These are phyloP conservation scores for Cataglyphis livida DNA, from an alignment of 2,888 invertebrate genomes.

Conservation along the genomic window DNA sequence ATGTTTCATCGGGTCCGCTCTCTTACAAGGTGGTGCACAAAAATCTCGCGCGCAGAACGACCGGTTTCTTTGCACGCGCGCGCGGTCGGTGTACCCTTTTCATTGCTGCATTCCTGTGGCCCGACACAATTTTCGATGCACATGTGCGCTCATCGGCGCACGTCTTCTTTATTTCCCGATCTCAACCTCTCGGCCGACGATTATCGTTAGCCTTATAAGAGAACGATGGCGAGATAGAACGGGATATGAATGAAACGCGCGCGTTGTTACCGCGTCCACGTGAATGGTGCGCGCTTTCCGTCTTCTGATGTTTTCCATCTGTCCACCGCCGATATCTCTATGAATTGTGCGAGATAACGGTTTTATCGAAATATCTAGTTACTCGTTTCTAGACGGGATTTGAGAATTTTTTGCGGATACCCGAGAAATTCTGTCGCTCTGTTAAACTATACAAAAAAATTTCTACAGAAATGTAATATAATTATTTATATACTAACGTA, in stretches of 20 bases:
- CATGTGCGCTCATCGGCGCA: slow-evolving; percentile 23
- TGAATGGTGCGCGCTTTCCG: background rate
- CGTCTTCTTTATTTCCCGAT: slow-evolving; percentile 24
- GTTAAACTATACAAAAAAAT: background rate
- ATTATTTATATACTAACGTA: background rate
- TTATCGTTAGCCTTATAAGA: slow-evolving; percentile 33
- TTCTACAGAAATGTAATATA: background rate
- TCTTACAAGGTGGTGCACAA: slow-evolving; percentile 71
- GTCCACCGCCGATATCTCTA: background rate
- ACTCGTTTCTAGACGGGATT: background rate
- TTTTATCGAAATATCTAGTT: background rate
- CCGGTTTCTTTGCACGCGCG: slow-evolving; percentile 65
- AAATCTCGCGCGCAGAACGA: slow-evolving; percentile 70
- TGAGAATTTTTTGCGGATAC: background rate
- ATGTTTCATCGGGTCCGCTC: slow-evolving; percentile 74
- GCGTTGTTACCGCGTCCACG: background rate
- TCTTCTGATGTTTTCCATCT: background rate
- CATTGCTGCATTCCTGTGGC: slow-evolving; percentile 66
- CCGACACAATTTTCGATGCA: slow-evolving; percentile 67
- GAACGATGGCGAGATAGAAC: background rate
- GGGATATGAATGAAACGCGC: slow-evolving; percentile 22
- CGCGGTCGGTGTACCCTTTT: slow-evolving; percentile 56
- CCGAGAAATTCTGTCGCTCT: background rate
- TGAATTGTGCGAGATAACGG: slow-evolving; percentile 7
- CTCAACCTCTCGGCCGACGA: slow-evolving; percentile 8